phyloP scores from a whole-genome alignment of 2,113 vertebrate species.

The Mustelus asterias region DNA sequence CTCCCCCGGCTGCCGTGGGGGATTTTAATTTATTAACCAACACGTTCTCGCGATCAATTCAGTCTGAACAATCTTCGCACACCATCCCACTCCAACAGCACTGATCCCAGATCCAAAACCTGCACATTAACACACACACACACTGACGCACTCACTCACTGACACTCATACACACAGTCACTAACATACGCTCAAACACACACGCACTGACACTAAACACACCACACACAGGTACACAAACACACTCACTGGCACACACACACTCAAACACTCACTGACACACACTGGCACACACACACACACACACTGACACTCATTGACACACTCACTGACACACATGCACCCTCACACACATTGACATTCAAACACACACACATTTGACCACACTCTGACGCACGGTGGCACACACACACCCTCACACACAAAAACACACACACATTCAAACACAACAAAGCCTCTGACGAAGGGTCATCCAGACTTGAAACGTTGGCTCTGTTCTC shows the following conservation, averaged over 20 bases:
- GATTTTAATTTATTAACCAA: conserved; percentile 45
- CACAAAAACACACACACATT: too few relatives aligned
- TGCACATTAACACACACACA: neutral
- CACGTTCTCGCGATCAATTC: conserved; percentile 42
- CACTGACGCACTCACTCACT: neutral
- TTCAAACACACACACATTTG: too few relatives aligned
- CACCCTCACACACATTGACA: neutral
- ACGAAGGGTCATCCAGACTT: too few relatives aligned
- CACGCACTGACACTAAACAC: neutral
- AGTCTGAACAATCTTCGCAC: conserved; percentile 40
- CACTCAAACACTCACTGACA: neutral
- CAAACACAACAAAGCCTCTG: too few relatives aligned
- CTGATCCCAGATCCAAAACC: neutral
- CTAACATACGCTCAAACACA: neutral
- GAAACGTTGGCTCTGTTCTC: too few relatives aligned
- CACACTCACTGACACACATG: neutral
- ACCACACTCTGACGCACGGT: too few relatives aligned
- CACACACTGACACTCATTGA: neutral
- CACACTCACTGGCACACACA: neutral
- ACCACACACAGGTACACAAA: too few relatives aligned
- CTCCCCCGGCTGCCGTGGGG: conserved; percentile 38
- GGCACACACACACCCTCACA: too few relatives aligned
- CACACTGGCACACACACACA: neutral
- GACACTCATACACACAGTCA: neutral
- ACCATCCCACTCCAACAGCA: neutral